Conservation (phyloP, 1,140 invertebrate genomes). For the Bombus confusus region DNA sequence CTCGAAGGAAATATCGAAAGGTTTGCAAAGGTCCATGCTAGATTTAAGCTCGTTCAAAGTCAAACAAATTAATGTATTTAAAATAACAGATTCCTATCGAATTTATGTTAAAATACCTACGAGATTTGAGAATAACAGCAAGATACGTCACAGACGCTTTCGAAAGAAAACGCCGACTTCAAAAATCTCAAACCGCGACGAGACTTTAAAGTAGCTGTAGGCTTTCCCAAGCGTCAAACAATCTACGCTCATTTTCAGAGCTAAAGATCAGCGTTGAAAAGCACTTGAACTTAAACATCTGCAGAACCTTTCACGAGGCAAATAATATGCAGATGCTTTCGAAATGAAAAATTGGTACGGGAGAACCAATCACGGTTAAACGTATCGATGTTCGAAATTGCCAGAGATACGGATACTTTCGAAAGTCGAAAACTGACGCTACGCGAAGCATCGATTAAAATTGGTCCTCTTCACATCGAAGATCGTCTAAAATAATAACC, state of each 20-base stretch:
- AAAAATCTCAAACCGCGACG: not conserved
- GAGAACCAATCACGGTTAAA: not conserved
- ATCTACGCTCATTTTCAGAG: not conserved
- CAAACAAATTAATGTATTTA: no score
- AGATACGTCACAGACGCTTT: no score
- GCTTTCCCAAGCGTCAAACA: not conserved
- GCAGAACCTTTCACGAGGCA: not conserved
- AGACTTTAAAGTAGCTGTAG: no score
- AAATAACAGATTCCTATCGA: no score
- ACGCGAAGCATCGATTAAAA: not conserved
- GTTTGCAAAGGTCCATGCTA: not conserved
- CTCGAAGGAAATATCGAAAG: not conserved
- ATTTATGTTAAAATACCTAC: no score
- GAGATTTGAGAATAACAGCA: no score
- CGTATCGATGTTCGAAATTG: not conserved
- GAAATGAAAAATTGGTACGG: not conserved
- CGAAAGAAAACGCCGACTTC: no score
- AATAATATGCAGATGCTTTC: no score
- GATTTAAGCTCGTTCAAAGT: no score
- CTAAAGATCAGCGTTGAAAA: not conserved
- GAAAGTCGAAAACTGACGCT: not conserved
- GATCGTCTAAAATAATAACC: no score
- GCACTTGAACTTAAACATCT: not conserved
- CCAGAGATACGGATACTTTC: not conserved
- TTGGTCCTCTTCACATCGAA: accelerated